Evolutionary conservation across 1,140 invertebrate genomes (phyloP).

Genomic region (Oryctes rhinoceros): DNA sequence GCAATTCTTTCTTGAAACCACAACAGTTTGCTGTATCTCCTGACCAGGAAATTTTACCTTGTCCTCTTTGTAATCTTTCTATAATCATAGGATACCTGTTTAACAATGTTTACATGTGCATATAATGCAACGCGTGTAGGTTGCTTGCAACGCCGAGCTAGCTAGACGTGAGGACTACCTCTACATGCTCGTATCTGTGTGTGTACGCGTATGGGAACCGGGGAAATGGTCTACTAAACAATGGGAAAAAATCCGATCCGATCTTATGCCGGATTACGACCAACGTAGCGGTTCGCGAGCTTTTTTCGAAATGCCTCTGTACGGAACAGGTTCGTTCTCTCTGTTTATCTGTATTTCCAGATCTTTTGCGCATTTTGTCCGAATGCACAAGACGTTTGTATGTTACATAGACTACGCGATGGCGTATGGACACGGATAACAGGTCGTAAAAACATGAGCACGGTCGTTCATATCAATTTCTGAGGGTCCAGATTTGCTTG

Average conservation of each 20-base stretch:
- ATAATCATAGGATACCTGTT: neutral
- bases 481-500: neutral
- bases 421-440: neutral
- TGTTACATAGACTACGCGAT: conserved; percentile 13
- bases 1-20: too few species aligned
- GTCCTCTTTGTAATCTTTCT: neutral
- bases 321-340: conserved; percentile 20
- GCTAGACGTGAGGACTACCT: neutral
- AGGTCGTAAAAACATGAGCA: neutral
- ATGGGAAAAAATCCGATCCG: conserved; percentile 22
- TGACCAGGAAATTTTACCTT: neutral
- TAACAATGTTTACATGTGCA: neutral
- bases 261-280: conserved; percentile 25
- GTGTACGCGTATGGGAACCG: neutral
- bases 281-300: neutral
- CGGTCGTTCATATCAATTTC: neutral
- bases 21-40: too few species aligned
- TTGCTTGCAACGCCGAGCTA: neutral
- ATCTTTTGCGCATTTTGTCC: neutral
- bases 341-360: conserved; percentile 30
- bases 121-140: neutral
- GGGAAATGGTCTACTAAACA: conserved; percentile 24
- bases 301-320: conserved; percentile 28
- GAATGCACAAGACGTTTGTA: neutral
- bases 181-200: too few species aligned